Percentiles rank a stretch among this genome's conserved stretches.
Conservation (phyloP, 2,797 vertebrate species). For the Falco columbarius region DNA sequence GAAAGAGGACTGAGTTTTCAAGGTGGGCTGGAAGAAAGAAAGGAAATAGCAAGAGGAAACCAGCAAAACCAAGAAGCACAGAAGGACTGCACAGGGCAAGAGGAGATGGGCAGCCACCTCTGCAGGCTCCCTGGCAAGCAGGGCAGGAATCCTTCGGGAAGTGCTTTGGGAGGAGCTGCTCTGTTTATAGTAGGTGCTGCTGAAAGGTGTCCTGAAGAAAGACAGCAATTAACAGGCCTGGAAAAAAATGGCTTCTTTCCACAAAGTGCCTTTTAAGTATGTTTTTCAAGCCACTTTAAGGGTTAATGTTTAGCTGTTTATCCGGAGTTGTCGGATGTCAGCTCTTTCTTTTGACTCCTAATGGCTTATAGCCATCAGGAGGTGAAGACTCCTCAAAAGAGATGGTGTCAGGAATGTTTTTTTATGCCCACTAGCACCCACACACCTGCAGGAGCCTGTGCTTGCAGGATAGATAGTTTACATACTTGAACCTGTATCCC, state of each 20-base stretch:
- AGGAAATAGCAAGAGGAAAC: not conserved
- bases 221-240: slow-evolving; percentile 53
- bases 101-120: not conserved
- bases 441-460: slow-evolving; percentile 78
- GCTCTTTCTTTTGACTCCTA: slow-evolving; percentile 70
- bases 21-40: not conserved
- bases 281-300: slow-evolving; percentile 58
- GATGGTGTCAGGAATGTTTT: slow-evolving; percentile 77
- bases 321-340: slow-evolving; percentile 71
- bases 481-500: slow-evolving; percentile 80
- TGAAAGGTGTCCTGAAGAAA: slow-evolving; percentile 58
- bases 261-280: slow-evolving; percentile 69
- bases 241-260: slow-evolving; percentile 34
- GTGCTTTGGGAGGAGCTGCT: not conserved
- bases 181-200: slow-evolving; percentile 43
- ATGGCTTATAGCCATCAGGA: slow-evolving; percentile 69
- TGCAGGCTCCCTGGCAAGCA: rapidly evolving
- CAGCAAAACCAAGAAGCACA: not conserved
- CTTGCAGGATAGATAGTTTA: slow-evolving; percentile 68
- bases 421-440: slow-evolving; percentile 65
- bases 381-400: slow-evolving; percentile 59
- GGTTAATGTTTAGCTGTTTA: slow-evolving; percentile 77
- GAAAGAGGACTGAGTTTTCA: rapidly evolving
- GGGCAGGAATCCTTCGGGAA: not conserved
- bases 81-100: not conserved